Percentiles rank a stretch among this genome's conserved stretches.
These are phyloP conservation scores for Pristionchus arcanus DNA, from an alignment of 2,888 invertebrate species.

Conservation along the genomic window DNA sequence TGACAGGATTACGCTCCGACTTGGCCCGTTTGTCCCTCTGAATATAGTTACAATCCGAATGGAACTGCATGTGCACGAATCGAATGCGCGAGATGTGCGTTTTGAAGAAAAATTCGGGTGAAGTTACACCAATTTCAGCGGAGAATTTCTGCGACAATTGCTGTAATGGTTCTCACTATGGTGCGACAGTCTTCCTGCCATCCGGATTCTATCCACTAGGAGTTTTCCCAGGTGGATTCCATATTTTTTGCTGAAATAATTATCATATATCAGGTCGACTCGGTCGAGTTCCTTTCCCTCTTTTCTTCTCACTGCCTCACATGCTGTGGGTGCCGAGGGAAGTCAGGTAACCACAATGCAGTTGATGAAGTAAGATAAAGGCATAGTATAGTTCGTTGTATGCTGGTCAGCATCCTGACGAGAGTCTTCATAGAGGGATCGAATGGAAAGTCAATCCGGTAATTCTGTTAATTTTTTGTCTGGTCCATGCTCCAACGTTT, in stretches of 20 bases:
- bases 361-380: background rate
- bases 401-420: too few species aligned
- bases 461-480: too few species aligned
- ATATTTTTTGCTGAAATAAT: background rate
- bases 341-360: background rate
- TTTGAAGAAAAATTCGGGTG: background rate
- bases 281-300: background rate
- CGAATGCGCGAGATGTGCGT: background rate
- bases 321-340: background rate
- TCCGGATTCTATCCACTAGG: conserved; percentile 9
- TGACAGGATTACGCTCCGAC: background rate
- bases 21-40: background rate
- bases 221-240: background rate
- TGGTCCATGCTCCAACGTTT: too few species aligned
- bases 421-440: too few species aligned
- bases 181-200: background rate
- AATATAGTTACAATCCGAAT: background rate
- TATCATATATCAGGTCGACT: background rate
- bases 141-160: conserved; percentile 14
- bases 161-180: conserved; percentile 16
- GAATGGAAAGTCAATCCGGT: too few species aligned
- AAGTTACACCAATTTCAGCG: background rate
- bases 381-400: too few species aligned
- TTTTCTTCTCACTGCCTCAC: background rate
- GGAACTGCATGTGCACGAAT: background rate